phyloP scores from a whole-genome alignment of 2,888 invertebrate species.

The Ernsta delagoae region DNA sequence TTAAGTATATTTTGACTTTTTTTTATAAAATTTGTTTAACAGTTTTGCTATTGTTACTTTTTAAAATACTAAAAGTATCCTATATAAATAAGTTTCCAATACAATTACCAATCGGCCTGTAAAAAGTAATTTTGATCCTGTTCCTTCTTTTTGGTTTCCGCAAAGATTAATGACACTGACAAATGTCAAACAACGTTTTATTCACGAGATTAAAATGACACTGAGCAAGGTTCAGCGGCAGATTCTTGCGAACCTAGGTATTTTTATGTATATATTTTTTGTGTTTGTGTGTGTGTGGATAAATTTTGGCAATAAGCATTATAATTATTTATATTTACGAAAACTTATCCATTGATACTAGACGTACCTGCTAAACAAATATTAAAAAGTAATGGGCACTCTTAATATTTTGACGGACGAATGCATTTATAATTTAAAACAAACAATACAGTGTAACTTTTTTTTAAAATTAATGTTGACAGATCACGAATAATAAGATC shows the following conservation, averaged over 20 bases:
- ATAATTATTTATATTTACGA: no score
- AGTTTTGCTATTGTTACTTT: no score
- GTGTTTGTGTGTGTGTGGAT: no score
- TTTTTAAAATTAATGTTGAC: slow-evolving; percentile 18
- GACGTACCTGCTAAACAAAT: no score
- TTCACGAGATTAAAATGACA: slow-evolving; percentile 34
- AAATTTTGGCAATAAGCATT: background rate
- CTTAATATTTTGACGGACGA: background rate
- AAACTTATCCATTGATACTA: no score
- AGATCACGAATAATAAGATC: slow-evolving; percentile 27
- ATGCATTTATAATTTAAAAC: background rate
- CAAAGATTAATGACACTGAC: slow-evolving; percentile 8
- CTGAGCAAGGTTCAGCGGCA: slow-evolving; percentile 21
- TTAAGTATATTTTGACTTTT: no score
- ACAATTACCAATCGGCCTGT: no score
- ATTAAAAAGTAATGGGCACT: no score
- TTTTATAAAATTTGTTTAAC: no score
- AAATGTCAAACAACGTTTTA: slow-evolving; percentile 33
- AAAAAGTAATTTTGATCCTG: no score
- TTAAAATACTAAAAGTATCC: no score
- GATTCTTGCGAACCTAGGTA: background rate
- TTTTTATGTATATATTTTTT: background rate
- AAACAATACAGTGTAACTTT: slow-evolving; percentile 4
- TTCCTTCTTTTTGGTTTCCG: background rate
- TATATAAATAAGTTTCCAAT: no score